These are phyloP conservation scores for Mycetomoellerius zeteki DNA, from an alignment of 1,140 invertebrate species.

Conservation along the genomic window DNA sequence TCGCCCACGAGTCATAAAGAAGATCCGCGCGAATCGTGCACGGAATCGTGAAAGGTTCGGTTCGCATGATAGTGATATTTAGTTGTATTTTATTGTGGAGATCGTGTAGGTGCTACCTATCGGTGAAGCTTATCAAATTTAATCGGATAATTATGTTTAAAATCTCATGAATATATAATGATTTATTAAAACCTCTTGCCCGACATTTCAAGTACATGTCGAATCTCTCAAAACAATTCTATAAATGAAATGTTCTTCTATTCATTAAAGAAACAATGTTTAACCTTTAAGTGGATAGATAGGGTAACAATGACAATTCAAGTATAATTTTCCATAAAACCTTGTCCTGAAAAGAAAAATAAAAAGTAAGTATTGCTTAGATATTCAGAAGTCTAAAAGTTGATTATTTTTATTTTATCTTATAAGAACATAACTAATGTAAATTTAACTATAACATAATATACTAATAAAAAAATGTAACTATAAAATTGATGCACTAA, in stretches of 20 bases:
- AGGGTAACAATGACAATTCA: too few species aligned
- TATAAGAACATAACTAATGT: too few species aligned
- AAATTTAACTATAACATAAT: too few species aligned
- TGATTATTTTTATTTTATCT: too few species aligned
- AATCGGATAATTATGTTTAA: neutral
- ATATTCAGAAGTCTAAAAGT: too few species aligned
- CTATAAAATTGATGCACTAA: too few species aligned
- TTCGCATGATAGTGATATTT: constrained; percentile 33
- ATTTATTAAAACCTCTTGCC: neutral
- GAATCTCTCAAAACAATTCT: neutral
- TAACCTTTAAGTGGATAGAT: too few species aligned
- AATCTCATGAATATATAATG: neutral
- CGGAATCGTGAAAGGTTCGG: constrained; percentile 30
- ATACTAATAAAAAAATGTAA: too few species aligned
- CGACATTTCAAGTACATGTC: neutral
- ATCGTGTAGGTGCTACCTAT: neutral
- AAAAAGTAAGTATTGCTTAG: too few species aligned
- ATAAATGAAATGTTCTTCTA: neutral
- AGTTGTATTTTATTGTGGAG: neutral
- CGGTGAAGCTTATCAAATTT: neutral
- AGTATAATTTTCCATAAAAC: too few species aligned
- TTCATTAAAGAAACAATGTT: neutral
- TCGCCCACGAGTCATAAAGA: constrained; percentile 36
- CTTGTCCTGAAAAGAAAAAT: too few species aligned
- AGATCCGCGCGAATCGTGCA: constrained; percentile 22